Conservation (phyloP, 2,888 invertebrate species). For the Halictus ligatus region DNA sequence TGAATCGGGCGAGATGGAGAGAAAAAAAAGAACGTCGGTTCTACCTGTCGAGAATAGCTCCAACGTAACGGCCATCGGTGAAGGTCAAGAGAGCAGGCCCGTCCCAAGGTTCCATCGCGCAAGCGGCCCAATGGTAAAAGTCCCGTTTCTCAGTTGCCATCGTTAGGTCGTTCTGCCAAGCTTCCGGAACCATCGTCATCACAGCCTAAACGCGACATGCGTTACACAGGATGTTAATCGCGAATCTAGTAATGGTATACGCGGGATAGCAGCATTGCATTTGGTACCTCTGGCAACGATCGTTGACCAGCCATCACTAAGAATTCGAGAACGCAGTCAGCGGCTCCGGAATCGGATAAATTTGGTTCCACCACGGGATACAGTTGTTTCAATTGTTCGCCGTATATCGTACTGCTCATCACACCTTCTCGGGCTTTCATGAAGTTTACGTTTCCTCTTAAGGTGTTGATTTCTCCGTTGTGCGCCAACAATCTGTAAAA, state of each 20-base stretch:
- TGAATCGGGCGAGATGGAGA: slow-evolving; percentile 62
- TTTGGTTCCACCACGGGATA: slow-evolving; percentile 99
- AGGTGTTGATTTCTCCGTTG: slow-evolving; percentile 99
- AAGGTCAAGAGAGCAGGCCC: slow-evolving; percentile 98
- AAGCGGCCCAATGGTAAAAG: slow-evolving; percentile 99
- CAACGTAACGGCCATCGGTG: slow-evolving; percentile 98
- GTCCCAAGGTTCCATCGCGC: slow-evolving; percentile 99
- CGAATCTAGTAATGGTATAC: background rate
- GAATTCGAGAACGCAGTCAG: slow-evolving; percentile 99
- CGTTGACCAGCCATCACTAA: slow-evolving; percentile 96
- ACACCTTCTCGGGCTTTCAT: slow-evolving; percentile 99
- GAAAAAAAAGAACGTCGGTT: slow-evolving; percentile 64
- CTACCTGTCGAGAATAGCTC: slow-evolving; percentile 90
- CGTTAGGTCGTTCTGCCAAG: slow-evolving; percentile 97
- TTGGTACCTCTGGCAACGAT: slow-evolving; percentile 91
- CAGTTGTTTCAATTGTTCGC: slow-evolving; percentile 93
- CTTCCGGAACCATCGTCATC: slow-evolving; percentile 99
- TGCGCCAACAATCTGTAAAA: slow-evolving; percentile 94
- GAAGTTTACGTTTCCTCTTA: slow-evolving; percentile 98
- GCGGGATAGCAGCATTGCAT: background rate
- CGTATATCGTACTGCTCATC: slow-evolving; percentile 94
- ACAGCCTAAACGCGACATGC: slow-evolving; percentile 88
- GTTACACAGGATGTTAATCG: background rate
- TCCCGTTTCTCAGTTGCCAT: slow-evolving; percentile 97
- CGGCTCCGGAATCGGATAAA: slow-evolving; percentile 98